Evolutionary conservation across 1,140 invertebrate species (phyloP).

Genomic region (Trichonephila inaurata): DNA sequence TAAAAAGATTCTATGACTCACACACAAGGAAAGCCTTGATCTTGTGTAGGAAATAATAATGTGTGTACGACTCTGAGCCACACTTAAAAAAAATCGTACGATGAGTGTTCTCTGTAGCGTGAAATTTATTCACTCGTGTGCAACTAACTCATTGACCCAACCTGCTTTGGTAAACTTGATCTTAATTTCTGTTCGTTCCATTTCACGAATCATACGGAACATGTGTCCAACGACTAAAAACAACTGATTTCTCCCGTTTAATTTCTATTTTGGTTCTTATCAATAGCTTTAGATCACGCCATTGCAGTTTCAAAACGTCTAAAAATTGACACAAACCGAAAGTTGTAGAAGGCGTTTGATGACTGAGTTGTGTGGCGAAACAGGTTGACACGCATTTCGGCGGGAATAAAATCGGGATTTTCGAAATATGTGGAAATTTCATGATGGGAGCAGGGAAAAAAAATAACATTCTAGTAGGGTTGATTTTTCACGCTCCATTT

Average conservation of each 20-base stretch:
- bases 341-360: not conserved
- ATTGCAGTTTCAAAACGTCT: not conserved
- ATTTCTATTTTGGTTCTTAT: constrained; percentile 25
- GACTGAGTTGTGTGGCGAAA: not conserved
- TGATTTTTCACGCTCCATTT: not conserved
- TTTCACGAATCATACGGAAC: constrained; percentile 25
- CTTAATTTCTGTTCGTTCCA: constrained; percentile 47
- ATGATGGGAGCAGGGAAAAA: not conserved
- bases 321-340: not conserved
- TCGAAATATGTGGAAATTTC: not conserved
- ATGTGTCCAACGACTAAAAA: constrained; percentile 24
- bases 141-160: constrained; percentile 55
- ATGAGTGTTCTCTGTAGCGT: not conserved
- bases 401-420: not conserved
- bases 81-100: too few relatives aligned
- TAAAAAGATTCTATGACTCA: too few relatives aligned
- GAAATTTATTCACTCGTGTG: constrained; percentile 31
- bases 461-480: not conserved
- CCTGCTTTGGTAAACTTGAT: constrained; percentile 43
- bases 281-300: not conserved
- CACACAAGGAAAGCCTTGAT: too few relatives aligned
- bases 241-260: not conserved
- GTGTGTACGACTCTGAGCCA: too few relatives aligned
- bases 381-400: not conserved
- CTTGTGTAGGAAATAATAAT: too few relatives aligned